phyloP scores from a whole-genome alignment of 2,888 invertebrate genomes.

The Eupithecia abbreviata region DNA sequence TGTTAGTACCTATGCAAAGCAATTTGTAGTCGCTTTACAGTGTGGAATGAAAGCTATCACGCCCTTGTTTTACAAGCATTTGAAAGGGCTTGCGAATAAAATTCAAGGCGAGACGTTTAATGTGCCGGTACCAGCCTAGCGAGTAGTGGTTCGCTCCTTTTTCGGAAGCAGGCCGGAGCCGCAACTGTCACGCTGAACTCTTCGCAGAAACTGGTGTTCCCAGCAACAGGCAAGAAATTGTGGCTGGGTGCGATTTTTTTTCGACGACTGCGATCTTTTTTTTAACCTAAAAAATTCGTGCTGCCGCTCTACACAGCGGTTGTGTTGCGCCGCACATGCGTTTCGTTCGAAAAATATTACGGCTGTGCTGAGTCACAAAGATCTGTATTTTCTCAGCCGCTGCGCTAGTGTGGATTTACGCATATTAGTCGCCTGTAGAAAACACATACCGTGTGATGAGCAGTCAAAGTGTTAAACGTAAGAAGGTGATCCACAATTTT shows the following conservation, averaged over 20 bases:
- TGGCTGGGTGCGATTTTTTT: background rate
- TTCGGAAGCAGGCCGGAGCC: conserved; percentile 54
- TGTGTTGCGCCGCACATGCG: too few species aligned
- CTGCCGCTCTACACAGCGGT: too few species aligned
- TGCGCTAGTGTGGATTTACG: too few species aligned
- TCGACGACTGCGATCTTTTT: too few species aligned
- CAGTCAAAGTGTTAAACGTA: too few species aligned
- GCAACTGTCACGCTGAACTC: conserved; percentile 46
- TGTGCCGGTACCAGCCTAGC: conserved; percentile 22
- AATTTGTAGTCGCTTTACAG: conserved; percentile 16
- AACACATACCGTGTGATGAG: too few species aligned
- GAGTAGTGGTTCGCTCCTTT: conserved; percentile 54
- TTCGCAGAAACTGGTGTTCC: conserved; percentile 53
- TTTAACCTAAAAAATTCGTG: too few species aligned
- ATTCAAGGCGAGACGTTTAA: conserved; percentile 36
- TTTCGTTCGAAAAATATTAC: too few species aligned
- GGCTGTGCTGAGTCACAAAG: too few species aligned
- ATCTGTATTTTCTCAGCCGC: too few species aligned
- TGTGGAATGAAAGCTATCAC: conserved; percentile 35
- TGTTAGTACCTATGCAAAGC: background rate
- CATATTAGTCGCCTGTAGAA: too few species aligned
- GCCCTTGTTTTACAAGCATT: conserved; percentile 32
- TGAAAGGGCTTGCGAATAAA: conserved; percentile 31
- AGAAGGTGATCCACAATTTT: background rate
- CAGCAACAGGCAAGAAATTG: conserved; percentile 5